These are phyloP conservation scores for Emmelina monodactyla DNA, from an alignment of 2,888 invertebrate genomes.

Conservation along the genomic window DNA sequence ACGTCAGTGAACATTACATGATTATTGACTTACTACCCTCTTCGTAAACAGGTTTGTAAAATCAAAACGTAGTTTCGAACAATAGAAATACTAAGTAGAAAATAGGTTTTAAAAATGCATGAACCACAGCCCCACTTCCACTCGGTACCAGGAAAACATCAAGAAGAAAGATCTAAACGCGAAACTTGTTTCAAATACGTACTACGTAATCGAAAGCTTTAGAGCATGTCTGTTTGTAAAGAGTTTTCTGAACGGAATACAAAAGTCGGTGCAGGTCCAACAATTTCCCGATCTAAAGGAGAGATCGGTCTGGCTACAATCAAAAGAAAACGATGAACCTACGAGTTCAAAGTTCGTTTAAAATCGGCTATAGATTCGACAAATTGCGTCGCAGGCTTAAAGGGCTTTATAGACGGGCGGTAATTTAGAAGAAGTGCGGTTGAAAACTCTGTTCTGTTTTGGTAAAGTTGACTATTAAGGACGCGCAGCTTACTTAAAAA, in stretches of 20 bases:
- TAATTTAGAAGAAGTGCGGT: neutral
- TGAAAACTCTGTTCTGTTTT: neutral
- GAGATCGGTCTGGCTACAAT: constrained; percentile 2
- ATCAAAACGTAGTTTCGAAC: too few species aligned
- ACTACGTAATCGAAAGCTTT: neutral
- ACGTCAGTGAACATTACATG: too few species aligned
- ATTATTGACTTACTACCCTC: too few species aligned
- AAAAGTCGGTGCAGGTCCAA: neutral
- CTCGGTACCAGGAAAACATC: too few species aligned
- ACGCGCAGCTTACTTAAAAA: too few species aligned
- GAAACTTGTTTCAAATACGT: too few species aligned
- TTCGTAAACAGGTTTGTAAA: too few species aligned
- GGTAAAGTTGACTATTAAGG: neutral
- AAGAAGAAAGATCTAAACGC: too few species aligned
- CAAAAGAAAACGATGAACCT: constrained; percentile 1
- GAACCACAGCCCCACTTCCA: too few species aligned
- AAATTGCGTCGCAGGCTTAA: constrained; percentile 28
- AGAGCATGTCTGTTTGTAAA: neutral
- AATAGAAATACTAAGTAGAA: too few species aligned
- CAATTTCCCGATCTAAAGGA: neutral
- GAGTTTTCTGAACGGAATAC: neutral
- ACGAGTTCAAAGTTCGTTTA: constrained; percentile 17
- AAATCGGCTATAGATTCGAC: constrained; percentile 28
- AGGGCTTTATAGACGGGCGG: constrained; percentile 15
- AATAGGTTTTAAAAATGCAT: too few species aligned